Evolutionary conservation across 2,113 vertebrate genomes (phyloP).

Genomic region (Eurystomus gularis): DNA sequence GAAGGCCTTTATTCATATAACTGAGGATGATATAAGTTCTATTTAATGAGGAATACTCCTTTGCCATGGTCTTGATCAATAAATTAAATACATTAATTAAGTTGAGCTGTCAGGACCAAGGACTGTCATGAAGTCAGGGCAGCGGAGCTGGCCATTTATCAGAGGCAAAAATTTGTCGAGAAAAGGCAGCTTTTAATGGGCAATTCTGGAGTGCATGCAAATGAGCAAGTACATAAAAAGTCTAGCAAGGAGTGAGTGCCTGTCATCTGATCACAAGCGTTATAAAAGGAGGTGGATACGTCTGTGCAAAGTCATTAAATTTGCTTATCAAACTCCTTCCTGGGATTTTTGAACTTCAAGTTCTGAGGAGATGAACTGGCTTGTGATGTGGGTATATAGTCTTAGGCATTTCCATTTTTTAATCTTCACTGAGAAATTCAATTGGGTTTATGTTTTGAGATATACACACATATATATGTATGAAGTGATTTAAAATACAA

Average conservation of each 20-base stretch:
- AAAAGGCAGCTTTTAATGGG: constrained; percentile 59
- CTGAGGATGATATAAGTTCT: constrained; percentile 72
- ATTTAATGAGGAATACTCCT: constrained; percentile 66
- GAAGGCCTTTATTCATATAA: constrained; percentile 69
- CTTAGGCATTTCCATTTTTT: background rate
- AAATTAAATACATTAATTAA: constrained; percentile 82
- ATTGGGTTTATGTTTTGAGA: constrained; percentile 13
- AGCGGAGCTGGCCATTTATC: constrained; percentile 62
- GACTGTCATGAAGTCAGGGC: constrained; percentile 58
- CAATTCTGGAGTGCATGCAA: constrained; percentile 67
- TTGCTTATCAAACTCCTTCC: background rate
- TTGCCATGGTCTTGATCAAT: constrained; percentile 70
- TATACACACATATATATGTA: background rate
- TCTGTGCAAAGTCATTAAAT: constrained; percentile 12
- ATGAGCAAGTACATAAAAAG: constrained; percentile 46
- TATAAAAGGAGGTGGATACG: constrained; percentile 9
- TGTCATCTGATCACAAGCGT: constrained; percentile 5
- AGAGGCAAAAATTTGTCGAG: constrained; percentile 40
- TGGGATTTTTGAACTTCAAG: constrained; percentile 19
- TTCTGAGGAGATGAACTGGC: constrained; percentile 27
- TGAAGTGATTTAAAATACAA: background rate
- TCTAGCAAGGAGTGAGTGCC: background rate
- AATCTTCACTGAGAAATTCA: constrained; percentile 8
- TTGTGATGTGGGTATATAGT: background rate
- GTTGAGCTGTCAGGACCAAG: constrained; percentile 65